Base-by-base conservation (phyloP, 2,888 invertebrate genomes). In the Trichogramma dendrolimi region DNA sequence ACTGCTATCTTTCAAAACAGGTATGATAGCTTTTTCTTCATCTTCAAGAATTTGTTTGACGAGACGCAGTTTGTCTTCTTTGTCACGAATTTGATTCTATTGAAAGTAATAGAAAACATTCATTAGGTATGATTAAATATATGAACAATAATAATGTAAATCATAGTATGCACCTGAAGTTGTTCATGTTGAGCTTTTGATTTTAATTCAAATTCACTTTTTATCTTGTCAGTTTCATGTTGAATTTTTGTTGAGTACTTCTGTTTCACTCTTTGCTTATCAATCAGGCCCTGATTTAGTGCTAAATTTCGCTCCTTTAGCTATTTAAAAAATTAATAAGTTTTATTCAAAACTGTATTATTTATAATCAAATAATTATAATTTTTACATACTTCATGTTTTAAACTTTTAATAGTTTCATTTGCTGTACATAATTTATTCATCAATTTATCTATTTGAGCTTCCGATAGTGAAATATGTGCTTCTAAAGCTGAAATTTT, bases 181-280 rank as follows among this genome's bases (percentile, higher is more conserved):
- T 84, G 84, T 49, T 83, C 83, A 6, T 85, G 80, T 69, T 87
- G 86, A 67, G 83, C 81, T 8, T 83, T 81, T 60, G 87, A 72
- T 72, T 85, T 86, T 4, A 80, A 75, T 68, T 88, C 86, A 14
- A 90, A 81, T 76, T 92, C 90, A 54, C 87, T 86, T 27, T 85
- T 87, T 77, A 86, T 83, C 74, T 88, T 90, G 68, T 91, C 91
- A 63, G 88, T 88, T 75, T 91, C 89, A 1, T 84, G 84, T 0
- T 87, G 89, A 40, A 91, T 84, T 68, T 81, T 82, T 11, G 71
- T 74, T 43, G 79, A 78, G 63, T 79, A 79, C 62, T 75, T 80
- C 63, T 80, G 78, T 67, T 82, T 83, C 38, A 83, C 77, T 67
- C 80, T 77, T 60, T 84, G 83, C 61, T 81, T 83, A 67, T 85